These are phyloP conservation scores for Luehdorfia chinensis DNA, from an alignment of 1,140 invertebrate species.

Conservation along the genomic window DNA sequence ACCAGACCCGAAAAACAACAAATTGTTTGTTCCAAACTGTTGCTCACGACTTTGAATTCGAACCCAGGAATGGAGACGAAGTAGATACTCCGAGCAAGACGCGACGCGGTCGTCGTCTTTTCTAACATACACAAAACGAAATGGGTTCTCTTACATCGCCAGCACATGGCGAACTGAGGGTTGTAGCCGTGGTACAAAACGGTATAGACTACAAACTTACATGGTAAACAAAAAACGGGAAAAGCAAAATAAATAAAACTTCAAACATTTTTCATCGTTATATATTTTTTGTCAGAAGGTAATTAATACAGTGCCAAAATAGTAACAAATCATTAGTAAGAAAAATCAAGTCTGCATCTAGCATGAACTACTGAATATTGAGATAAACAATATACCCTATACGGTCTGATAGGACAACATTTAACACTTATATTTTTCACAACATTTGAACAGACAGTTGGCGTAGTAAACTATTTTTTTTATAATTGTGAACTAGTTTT, in stretches of 20 bases:
- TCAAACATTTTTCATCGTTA: conserved; percentile 50
- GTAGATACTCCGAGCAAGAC: too few species aligned
- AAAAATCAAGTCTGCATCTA: conserved; percentile 69
- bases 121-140: too few species aligned
- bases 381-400: conserved; percentile 59
- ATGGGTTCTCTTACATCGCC: too few species aligned
- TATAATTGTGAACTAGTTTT: conserved; percentile 55
- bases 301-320: conserved; percentile 75
- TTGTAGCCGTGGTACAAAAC: too few species aligned
- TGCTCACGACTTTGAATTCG: too few species aligned
- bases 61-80: too few species aligned
- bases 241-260: neutral
- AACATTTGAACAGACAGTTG: conserved; percentile 64
- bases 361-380: conserved; percentile 64
- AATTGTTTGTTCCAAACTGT: too few species aligned
- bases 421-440: conserved; percentile 61
- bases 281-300: conserved; percentile 75
- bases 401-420: conserved; percentile 50
- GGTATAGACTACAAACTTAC: too few species aligned
- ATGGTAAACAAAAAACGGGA: too few species aligned
- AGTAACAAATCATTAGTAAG: conserved; percentile 74
- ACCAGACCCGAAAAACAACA: too few species aligned
- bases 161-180: too few species aligned
- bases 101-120: too few species aligned
- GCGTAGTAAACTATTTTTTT: conserved; percentile 40